Conservation (phyloP, 2,888 invertebrate species). For the Lasioglossum leucozonium region DNA sequence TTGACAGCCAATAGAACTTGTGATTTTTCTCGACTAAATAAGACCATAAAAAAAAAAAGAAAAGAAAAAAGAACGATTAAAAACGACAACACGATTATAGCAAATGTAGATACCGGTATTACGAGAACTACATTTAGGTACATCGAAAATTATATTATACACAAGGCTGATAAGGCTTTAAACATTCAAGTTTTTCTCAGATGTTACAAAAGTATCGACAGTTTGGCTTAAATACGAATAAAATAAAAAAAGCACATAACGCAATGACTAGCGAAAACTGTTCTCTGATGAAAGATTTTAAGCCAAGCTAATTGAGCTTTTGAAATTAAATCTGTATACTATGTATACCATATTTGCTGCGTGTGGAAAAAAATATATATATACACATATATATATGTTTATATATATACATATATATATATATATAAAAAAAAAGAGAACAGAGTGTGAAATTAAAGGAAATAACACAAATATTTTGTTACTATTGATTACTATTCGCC, state of each 20-base stretch:
- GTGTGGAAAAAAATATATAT: conserved; percentile 70
- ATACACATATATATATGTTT: conserved; percentile 68
- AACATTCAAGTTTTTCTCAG: conserved; percentile 72
- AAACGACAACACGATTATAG: conserved; percentile 58
- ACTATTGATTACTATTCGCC: conserved; percentile 84
- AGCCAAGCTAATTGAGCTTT: conserved; percentile 80
- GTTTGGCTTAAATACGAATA: conserved; percentile 74
- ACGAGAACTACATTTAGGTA: conserved; percentile 72
- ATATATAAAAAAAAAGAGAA: conserved; percentile 72
- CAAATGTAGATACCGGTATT: conserved; percentile 65
- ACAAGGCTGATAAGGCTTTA: conserved; percentile 73
- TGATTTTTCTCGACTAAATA: conserved; percentile 58
- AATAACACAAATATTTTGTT: conserved; percentile 83
- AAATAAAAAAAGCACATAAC: conserved; percentile 16
- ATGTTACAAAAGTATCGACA: conserved; percentile 75
- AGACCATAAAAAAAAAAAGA: conserved; percentile 16
- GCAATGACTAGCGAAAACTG: conserved; percentile 35
- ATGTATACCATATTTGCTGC: conserved; percentile 82
- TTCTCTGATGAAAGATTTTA: conserved; percentile 55
- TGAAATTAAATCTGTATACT: conserved; percentile 83
- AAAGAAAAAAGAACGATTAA: conserved; percentile 24
- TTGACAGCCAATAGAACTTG: conserved; percentile 59
- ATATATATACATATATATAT: conserved; percentile 72
- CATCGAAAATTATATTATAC: conserved; percentile 75
- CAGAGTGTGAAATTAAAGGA: conserved; percentile 79